Evolutionary conservation across 2,113 vertebrate genomes (phyloP).

Genomic region (Mobula birostris): DNA sequence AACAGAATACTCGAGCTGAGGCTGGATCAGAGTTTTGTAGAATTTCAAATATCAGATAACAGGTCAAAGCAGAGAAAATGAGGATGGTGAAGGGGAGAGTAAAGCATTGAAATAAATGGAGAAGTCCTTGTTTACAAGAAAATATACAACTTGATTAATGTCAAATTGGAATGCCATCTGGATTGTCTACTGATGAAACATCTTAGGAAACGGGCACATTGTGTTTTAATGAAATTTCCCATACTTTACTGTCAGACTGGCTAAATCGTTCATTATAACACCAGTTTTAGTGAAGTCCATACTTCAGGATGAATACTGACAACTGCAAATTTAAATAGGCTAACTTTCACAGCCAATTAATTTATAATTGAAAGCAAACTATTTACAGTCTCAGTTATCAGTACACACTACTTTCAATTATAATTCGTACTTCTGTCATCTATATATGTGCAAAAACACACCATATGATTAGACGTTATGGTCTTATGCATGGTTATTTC

Average conservation of each 20-base stretch:
- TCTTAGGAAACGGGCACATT: background rate
- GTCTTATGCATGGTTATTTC: background rate
- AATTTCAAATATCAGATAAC: too few relatives aligned
- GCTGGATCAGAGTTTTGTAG: too few relatives aligned
- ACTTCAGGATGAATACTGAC: background rate
- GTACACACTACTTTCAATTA: too few relatives aligned
- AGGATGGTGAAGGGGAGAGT: background rate
- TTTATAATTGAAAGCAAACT: slow-evolving; percentile 9
- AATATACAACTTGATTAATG: background rate
- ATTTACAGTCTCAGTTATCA: background rate
- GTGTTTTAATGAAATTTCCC: background rate
- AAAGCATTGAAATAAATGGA: background rate
- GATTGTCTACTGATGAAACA: background rate
- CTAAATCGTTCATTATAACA: slow-evolving; percentile 13
- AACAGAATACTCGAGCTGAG: too few relatives aligned
- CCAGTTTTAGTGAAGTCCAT: background rate
- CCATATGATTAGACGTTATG: background rate
- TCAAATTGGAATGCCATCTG: background rate
- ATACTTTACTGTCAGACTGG: slow-evolving; percentile 14
- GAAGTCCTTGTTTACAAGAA: background rate
- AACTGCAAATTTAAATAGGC: background rate
- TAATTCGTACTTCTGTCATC: too few relatives aligned
- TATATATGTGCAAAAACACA: too few relatives aligned
- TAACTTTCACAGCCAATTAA: background rate
- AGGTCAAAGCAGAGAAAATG: background rate